Percentiles rank a stretch among this genome's conserved stretches.
These are phyloP conservation scores for Fulmarus glacialis DNA, from an alignment of 2,113 vertebrate species.

Conservation along the genomic window DNA sequence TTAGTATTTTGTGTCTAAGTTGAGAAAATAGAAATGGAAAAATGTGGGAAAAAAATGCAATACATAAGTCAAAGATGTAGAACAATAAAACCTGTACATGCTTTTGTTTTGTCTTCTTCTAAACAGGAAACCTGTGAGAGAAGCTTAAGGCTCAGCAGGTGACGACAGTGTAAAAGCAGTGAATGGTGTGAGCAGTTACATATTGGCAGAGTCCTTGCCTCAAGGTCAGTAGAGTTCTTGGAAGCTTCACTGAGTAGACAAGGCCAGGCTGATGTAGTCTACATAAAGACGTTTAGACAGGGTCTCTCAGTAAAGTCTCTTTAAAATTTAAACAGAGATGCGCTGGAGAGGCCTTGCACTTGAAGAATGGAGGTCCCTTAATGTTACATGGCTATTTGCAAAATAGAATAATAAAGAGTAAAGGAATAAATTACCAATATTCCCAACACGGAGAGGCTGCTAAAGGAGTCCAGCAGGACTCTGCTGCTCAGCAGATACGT, in stretches of 20 bases:
- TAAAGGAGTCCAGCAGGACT: background rate
- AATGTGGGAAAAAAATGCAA: background rate
- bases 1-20: background rate
- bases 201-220: background rate
- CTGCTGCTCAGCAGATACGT: background rate
- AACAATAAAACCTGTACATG: background rate
- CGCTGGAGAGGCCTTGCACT: too few relatives aligned
- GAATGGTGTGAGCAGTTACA: background rate
- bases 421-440: background rate
- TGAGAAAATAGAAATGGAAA: background rate
- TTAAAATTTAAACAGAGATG: background rate
- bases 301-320: background rate
- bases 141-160: background rate
- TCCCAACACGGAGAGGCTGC: background rate
- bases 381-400: background rate
- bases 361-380: background rate
- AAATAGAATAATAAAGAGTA: background rate
- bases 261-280: too few relatives aligned
- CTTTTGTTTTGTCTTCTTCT: background rate
- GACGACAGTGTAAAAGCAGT: background rate
- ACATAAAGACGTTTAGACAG: background rate
- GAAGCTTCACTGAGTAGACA: background rate
- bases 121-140: background rate
- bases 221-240: accelerated
- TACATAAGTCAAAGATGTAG: background rate